Conservation (phyloP, 2,888 invertebrate genomes). For the Zygothrica quintamaculata region DNA sequence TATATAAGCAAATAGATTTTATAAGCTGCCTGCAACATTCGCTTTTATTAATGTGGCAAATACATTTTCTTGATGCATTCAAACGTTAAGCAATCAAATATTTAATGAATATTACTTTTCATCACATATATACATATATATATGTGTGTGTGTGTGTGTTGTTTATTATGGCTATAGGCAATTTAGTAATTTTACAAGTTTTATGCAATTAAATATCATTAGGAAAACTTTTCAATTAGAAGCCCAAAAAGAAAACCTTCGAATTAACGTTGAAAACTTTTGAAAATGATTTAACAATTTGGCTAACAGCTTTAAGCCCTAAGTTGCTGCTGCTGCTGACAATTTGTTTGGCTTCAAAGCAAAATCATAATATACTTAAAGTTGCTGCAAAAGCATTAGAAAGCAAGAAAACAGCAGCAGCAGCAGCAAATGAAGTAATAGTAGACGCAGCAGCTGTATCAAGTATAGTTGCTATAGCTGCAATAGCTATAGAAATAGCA, state of each 20-base stretch:
- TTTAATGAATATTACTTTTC: conserved; percentile 71
- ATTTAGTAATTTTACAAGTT: conserved; percentile 7
- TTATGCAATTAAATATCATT: conserved; percentile 36
- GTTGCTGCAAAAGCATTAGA: too few species aligned
- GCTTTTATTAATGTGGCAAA: conserved; percentile 65
- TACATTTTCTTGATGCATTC: conserved; percentile 64
- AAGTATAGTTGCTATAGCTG: too few species aligned
- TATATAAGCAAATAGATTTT: conserved; percentile 3
- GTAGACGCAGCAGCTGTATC: too few species aligned
- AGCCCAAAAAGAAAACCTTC: too few species aligned
- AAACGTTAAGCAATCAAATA: conserved; percentile 62
- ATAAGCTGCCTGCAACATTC: conserved; percentile 63
- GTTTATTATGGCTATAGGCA: too few species aligned
- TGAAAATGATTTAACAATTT: conserved; percentile 17
- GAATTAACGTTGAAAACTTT: too few species aligned
- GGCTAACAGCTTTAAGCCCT: conserved; percentile 9
- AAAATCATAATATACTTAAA: conserved; percentile 35
- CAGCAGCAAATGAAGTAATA: too few species aligned
- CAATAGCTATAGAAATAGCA: background rate
- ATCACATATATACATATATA: background rate
- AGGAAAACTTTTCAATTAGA: background rate
- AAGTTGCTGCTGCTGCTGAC: conserved; percentile 12
- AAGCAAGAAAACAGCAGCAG: too few species aligned
- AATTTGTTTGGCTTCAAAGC: conserved; percentile 31
- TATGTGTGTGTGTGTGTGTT: background rate